Evolutionary conservation across 2,113 vertebrate species (phyloP), one percentile per base, ranked within the genome.

Genomic region (Blennius ocellaris): DNA sequence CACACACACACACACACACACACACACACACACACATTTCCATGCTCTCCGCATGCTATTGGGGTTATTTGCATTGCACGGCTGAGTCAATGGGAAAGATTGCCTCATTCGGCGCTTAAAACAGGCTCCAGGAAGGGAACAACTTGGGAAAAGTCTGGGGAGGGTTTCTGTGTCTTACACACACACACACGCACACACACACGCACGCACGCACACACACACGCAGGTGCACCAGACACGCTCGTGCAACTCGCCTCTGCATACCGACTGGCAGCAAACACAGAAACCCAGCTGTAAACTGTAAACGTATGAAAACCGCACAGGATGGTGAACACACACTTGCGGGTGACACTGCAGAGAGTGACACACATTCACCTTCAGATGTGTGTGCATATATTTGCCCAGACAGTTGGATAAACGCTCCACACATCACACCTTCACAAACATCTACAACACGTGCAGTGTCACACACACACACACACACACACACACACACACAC

Each of bases 31-130:
- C 54, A 69, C 6, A n/a, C 51, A 87, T 82, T 78, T 87, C 71
- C 88, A 86, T 87, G 53, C 54, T 71, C 54, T 92, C 91, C 90
- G 90, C 88, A 90, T 90, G 79, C 76, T 82, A 80, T 77, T 81
- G 66, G 76, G 76, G 52, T 68, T 85, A 93, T 93, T 93, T 93
- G 89, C 90, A 92, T 94, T 65, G 75, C 81, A 75, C 59, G 76
- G 74, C 73, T 85, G 81, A 88, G 82, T 92, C 89, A 91, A 82
- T 89, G 85, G 90, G 85, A 91, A 87, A 80, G 44, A 87, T 69
- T 85, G 83, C 76, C 80, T 90, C 87, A 89, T 81, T 81, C 67
- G 16, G 75, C 7, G 55, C 84, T 83, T 85, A 84, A 90, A 89
- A 83, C 87, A 89, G 84, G 79, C 88, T 90, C 76, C 79, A 85